Evolutionary conservation across 2,113 vertebrate genomes (phyloP).

Genomic region (Gavia stellata): DNA sequence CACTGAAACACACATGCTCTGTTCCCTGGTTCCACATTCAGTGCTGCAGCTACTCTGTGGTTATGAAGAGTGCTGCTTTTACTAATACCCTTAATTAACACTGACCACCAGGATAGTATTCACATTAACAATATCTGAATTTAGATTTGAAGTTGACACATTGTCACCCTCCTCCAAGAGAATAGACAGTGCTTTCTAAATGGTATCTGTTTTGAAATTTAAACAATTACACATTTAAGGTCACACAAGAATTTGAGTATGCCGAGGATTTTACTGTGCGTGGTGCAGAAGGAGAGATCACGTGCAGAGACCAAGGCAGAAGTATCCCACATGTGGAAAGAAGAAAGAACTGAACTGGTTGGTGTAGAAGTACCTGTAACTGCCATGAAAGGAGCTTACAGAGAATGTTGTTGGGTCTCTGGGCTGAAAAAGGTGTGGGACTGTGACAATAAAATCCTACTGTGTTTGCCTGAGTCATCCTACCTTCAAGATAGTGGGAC

Average conservation of each 20-base stretch:
- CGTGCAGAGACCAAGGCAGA: neutral
- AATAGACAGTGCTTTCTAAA: neutral
- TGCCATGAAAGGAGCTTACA: neutral
- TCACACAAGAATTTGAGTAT: neutral
- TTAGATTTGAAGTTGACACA: neutral
- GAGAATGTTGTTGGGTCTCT: neutral
- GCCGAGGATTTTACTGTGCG: neutral
- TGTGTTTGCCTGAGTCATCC: neutral
- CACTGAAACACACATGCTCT: neutral
- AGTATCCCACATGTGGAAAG: neutral
- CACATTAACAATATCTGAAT: neutral
- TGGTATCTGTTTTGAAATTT: neutral
- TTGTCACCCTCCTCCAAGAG: neutral
- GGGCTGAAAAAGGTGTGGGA: neutral
- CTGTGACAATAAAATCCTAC: neutral
- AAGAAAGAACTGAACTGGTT: neutral
- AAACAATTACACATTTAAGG: neutral
- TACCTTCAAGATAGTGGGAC: neutral
- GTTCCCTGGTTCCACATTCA: neutral
- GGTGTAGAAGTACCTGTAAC: neutral
- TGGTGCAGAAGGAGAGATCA: neutral
- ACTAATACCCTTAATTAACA: neutral
- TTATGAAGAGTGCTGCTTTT: neutral
- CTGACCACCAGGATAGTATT: neutral
- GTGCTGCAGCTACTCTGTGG: neutral